Evolutionary conservation across 2,113 vertebrate species (phyloP), one percentile per base, ranked within the genome.

Genomic region (Pipra filicauda): DNA sequence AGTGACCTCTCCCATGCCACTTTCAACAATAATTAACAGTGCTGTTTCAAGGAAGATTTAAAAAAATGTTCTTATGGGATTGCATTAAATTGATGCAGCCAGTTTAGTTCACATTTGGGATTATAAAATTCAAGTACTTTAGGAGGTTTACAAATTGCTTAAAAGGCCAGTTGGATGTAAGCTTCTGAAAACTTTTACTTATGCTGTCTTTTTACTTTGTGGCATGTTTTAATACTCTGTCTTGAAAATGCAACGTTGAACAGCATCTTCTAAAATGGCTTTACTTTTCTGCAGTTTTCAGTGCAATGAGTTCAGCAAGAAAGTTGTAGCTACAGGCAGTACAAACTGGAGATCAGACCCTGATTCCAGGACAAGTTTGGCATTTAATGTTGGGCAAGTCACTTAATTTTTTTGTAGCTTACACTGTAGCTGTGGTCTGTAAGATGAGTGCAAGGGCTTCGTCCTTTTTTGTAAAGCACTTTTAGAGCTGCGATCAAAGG

Each of bases 11-110:
- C 85, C 71, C 89, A 94, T 91, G 92, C 72, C 65, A 88, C 85
- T 82, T 89, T 57, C 39, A 86, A 41, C 82, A 96, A 97, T 96
- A 88, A 96, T 97, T 96, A 97, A 96, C 94, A 77, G 43, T 51
- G 43, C 48, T 35, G 19, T 67, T 96, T 93, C 75, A 91, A 73
- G 59, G 27, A 75, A 88, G 48, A 61, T 62, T 86, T 73, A 21
- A 1, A 33, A 59, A 95, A 64, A 28, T 14, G 11, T 77, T 39
- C 37, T 39, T 23, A 4, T 65, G 33, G 80, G 79, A 73, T 93
- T 90, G 26, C 58, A 57, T 15, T 91, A 55, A 41, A 67, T 90
- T 3, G 0, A 48, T 90, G 22, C 57, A 88, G 44, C 35, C 48
- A 52, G 22, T 57, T 82, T 49, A 62, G 49, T 72, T 94, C 0